Percentiles rank a stretch among this genome's conserved stretches.
Conservation (phyloP, 2,888 invertebrate genomes). For the Plemyria rubiginata region DNA sequence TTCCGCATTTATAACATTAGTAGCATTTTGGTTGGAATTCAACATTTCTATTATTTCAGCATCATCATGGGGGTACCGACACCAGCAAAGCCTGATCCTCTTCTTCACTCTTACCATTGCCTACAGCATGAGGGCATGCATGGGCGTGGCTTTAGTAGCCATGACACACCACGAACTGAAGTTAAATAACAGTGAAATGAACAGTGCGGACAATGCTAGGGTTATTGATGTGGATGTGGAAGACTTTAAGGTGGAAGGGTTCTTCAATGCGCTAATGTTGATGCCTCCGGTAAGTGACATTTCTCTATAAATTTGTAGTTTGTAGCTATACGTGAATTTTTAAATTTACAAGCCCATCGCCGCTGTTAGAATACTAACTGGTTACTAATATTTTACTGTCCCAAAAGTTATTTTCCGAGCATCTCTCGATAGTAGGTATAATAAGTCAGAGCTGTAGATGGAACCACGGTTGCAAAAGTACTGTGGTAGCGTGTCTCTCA, state of each 20-base stretch:
- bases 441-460: no score
- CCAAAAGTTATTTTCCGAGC: no score
- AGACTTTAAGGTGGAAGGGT: slow-evolving; percentile 44
- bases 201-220: not conserved
- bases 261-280: slow-evolving; percentile 55
- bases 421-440: no score
- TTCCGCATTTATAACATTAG: no score
- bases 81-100: slow-evolving; percentile 85
- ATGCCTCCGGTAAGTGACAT: slow-evolving; percentile 62
- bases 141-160: slow-evolving; percentile 88
- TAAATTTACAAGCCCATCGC: no score
- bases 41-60: slow-evolving; percentile 42
- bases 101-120: slow-evolving; percentile 84
- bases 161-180: slow-evolving; percentile 70
- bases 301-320: no score
- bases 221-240: slow-evolving; percentile 23
- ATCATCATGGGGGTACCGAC: slow-evolving; percentile 75
- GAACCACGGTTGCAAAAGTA: no score
- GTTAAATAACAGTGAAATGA: not conserved
- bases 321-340: no score
- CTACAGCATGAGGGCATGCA: slow-evolving; percentile 86
- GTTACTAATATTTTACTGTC: no score
- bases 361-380: no score
- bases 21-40: no score
- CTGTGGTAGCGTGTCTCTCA: no score